Evolutionary conservation across 92 coral and sea anemone species (phyloP).

Genomic region (Umimayanthus kanabou): DNA sequence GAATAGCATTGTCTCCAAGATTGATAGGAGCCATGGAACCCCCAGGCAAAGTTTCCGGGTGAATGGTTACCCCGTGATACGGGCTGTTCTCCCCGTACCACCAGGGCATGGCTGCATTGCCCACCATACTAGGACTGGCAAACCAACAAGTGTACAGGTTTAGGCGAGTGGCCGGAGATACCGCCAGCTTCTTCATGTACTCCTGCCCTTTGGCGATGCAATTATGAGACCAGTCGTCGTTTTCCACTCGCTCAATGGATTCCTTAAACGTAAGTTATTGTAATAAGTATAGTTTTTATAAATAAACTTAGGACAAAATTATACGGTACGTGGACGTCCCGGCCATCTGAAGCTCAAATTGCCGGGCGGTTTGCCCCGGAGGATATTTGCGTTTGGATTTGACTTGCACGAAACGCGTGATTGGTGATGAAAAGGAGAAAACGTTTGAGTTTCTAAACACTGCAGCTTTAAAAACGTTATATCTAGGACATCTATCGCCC

Average conservation of each 20-base stretch:
- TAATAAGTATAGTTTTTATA: no score
- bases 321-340: background rate
- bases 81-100: constrained; percentile 54
- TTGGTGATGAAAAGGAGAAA: no score
- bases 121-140: constrained; percentile 43
- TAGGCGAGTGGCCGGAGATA: constrained; percentile 70
- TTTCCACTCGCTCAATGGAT: constrained; percentile 65
- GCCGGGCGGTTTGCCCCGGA: no score
- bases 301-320: background rate
- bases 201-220: constrained; percentile 38
- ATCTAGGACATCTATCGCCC: no score
- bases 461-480: no score
- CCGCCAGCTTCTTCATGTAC: constrained; percentile 53
- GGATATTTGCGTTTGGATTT: no score
- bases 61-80: constrained; percentile 72
- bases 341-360: no score
- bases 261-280: constrained; percentile 44
- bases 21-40: constrained; percentile 59
- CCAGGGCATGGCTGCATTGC: constrained; percentile 82
- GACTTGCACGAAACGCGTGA: no score
- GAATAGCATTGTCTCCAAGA: constrained; percentile 82
- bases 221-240: constrained; percentile 65
- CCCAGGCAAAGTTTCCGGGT: constrained; percentile 77
- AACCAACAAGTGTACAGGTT: constrained; percentile 78
- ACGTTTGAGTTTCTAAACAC: no score